phyloP scores from a whole-genome alignment of 1,140 invertebrate genomes.

The Zaprionus camerounensis region DNA sequence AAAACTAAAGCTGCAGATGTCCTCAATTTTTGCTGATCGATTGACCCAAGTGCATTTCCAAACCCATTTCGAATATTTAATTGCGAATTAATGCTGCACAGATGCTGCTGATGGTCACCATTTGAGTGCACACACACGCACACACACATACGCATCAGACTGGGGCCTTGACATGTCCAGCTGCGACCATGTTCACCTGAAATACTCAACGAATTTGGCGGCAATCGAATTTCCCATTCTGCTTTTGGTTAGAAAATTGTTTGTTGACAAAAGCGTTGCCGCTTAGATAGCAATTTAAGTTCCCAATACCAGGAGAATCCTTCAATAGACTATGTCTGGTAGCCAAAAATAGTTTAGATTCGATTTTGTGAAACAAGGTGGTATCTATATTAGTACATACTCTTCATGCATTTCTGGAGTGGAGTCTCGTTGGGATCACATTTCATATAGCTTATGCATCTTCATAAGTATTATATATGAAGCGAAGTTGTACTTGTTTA shows the following conservation, averaged over 20 bases:
- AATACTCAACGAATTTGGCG: neutral
- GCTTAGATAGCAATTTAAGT: neutral
- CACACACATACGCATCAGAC: neutral
- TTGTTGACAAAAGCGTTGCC: neutral
- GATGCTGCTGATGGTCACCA: neutral
- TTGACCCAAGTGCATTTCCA: slow-evolving; percentile 27
- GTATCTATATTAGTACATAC: too few species aligned
- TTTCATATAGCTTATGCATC: too few species aligned
- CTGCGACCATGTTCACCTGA: slow-evolving; percentile 1
- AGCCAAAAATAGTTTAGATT: neutral
- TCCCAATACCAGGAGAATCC: neutral
- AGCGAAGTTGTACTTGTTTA: too few species aligned
- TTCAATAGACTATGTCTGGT: neutral
- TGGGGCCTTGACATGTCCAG: neutral
- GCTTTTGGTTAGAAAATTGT: neutral
- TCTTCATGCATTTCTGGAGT: neutral
- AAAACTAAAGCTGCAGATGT: neutral
- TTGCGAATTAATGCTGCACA: slow-evolving; percentile 33
- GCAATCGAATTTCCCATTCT: neutral
- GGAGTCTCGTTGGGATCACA: neutral
- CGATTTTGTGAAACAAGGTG: neutral
- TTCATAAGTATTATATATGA: too few species aligned
- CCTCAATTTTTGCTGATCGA: slow-evolving; percentile 28
- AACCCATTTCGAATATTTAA: slow-evolving; percentile 37
- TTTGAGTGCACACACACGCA: neutral